Conservation (phyloP, 2,888 invertebrate species). For the Drosophila emarginata region DNA sequence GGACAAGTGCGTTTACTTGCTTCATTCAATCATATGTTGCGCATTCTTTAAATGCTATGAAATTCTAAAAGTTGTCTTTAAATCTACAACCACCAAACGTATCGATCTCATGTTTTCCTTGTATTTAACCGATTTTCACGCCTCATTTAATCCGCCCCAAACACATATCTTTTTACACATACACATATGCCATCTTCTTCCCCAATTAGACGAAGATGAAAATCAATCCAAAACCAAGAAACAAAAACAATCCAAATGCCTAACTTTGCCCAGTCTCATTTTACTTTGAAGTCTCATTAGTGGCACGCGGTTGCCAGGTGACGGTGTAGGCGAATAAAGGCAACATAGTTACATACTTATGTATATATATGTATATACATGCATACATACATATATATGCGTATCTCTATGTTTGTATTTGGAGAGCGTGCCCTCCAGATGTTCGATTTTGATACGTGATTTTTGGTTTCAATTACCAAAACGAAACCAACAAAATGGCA, state of each 20-base stretch:
- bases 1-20: background rate
- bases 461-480: slow-evolving; percentile 24
- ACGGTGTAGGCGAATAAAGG: slow-evolving; percentile 30
- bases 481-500: slow-evolving; percentile 3
- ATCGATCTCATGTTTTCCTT: slow-evolving; percentile 2
- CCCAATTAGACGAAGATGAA: slow-evolving; percentile 9
- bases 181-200: slow-evolving; percentile 16
- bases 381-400: slow-evolving; percentile 31
- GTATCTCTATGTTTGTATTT: slow-evolving; percentile 36
- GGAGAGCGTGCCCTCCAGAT: slow-evolving; percentile 11
- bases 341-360: slow-evolving; percentile 34
- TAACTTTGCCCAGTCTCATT: slow-evolving; percentile 13
- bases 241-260: slow-evolving; percentile 52
- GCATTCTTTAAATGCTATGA: slow-evolving; percentile 27
- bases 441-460: slow-evolving; percentile 34
- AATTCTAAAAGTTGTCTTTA: slow-evolving; percentile 2
- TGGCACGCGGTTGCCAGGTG: slow-evolving; percentile 68
- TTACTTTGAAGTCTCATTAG: slow-evolving; percentile 72
- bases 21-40: slow-evolving; percentile 49
- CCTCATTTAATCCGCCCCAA: slow-evolving; percentile 56
- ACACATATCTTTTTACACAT: slow-evolving; percentile 35
- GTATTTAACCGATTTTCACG: slow-evolving; percentile 45
- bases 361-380: slow-evolving; percentile 6
- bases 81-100: background rate
- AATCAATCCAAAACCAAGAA: slow-evolving; percentile 43